Evolutionary conservation across 2,113 vertebrate species (phyloP).

Genomic region (Cygnus atratus): DNA sequence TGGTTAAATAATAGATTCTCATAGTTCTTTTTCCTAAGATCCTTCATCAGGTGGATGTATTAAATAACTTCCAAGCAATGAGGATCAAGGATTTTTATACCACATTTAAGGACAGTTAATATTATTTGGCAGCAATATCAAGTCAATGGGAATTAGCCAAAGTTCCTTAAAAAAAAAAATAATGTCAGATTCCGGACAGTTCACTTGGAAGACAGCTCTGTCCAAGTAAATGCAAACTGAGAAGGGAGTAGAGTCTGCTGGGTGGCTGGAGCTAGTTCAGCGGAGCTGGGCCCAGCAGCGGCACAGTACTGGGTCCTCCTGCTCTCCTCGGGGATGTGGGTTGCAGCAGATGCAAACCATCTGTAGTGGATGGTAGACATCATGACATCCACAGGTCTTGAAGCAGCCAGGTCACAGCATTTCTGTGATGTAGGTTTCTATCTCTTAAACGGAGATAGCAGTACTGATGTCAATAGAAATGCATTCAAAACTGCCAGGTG

Average conservation of each 20-base stretch:
- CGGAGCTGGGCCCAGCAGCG: not conserved
- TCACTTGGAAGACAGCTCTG: not conserved
- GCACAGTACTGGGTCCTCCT: not conserved
- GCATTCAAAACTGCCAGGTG: not conserved
- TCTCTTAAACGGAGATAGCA: not conserved
- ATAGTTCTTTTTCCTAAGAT: not conserved
- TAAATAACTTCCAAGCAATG: not conserved
- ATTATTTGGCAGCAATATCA: not conserved
- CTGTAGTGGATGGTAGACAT: fast-evolving
- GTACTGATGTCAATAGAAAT: not conserved
- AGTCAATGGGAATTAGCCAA: not conserved
- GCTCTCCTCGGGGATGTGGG: not conserved
- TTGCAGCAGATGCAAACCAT: not conserved
- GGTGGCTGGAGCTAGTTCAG: not conserved
- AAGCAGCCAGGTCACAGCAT: not conserved
- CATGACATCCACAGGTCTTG: not conserved
- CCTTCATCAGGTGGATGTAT: not conserved
- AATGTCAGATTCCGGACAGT: not conserved
- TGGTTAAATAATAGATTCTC: not conserved
- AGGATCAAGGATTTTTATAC: not conserved
- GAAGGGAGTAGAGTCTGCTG: not conserved
- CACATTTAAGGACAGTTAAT: not conserved
- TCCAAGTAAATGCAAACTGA: not conserved
- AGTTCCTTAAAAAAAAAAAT: not conserved
- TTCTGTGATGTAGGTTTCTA: not conserved